Evolutionary conservation across 1,140 invertebrate genomes (phyloP).

Genomic region (Vanessa atalanta): DNA sequence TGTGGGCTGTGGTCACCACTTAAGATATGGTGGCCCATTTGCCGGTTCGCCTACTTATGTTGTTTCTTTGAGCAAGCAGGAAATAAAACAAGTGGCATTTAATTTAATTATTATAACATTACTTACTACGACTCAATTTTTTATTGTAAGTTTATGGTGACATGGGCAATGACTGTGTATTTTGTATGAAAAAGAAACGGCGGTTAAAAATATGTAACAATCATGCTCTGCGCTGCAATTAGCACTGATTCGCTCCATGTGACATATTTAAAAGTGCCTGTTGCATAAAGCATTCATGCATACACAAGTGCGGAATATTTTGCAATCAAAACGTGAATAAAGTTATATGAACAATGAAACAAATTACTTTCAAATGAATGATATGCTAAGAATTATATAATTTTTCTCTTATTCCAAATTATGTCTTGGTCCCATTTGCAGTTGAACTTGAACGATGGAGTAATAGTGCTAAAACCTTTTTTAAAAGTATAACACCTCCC

Average conservation of each 20-base stretch:
- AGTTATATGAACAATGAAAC: background rate
- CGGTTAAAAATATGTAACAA: slow-evolving; percentile 1
- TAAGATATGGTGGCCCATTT: no score
- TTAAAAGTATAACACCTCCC: no score
- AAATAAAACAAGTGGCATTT: no score
- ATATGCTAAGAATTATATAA: background rate
- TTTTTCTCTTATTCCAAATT: no score
- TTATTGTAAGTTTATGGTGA: background rate
- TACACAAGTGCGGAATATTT: background rate
- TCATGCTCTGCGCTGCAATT: slow-evolving; percentile 15
- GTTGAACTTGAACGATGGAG: no score
- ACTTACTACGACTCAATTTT: no score
- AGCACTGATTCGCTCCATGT: slow-evolving; percentile 6
- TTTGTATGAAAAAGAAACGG: background rate
- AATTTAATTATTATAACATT: no score
- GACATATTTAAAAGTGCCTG: slow-evolving; percentile 14
- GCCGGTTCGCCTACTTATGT: no score
- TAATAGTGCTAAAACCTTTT: no score
- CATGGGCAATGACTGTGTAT: background rate
- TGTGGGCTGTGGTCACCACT: no score
- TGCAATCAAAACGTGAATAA: background rate
- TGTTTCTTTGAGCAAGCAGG: no score
- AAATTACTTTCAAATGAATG: background rate
- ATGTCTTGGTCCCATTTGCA: no score
- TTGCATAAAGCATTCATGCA: slow-evolving; percentile 15